Evolutionary conservation across 1,140 invertebrate genomes (phyloP), one percentile per base, ranked within the genome.

Genomic region (Uloborus diversus): DNA sequence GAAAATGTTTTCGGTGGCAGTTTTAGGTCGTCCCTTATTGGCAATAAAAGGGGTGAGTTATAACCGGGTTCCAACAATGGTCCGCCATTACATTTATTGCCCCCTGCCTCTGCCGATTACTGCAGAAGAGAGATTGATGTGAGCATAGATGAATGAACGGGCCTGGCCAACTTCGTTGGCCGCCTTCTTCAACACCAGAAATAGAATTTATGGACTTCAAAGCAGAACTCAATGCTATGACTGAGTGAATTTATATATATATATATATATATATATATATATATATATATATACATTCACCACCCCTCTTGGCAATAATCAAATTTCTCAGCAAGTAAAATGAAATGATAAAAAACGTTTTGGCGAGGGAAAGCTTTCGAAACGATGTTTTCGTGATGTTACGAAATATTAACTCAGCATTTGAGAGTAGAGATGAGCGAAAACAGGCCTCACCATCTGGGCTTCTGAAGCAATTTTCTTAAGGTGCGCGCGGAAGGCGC

Each of bases 21-120:
- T 78, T 78, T 78, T 78, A 56, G 73, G 73, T 78, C 73, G 61
- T 65, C 73, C 73, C 73, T 78, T 78, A 78, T 78, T 78, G 73
- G 47, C 73, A 78, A 78, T 78, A 78, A 78, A 78, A 78, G 62
- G 73, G 61, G 73, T 65, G 73, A 78, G 73, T 78, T 78, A 78
- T 78, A 62, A 78, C 73, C 62, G 57, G 62, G 71, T 62, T 66
- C 61, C 61, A 64, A 78, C 73, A 78, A 78, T 78, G 37, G 62
- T 37, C 61, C 73, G 42, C 73, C 73, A 78, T 78, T 78, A 65
- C 73, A 78, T 78, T 78, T 78, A 78, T 65, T 78, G 73, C 73
- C 71, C 37, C 37, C 37, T 17, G 37, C 56, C 37, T 37, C 62
- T 66, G 14, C n/a, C 49, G 49, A 53, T 53, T 53, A 53, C 49